Conservation (phyloP, 2,113 vertebrate species). For the Lontra canadensis region DNA sequence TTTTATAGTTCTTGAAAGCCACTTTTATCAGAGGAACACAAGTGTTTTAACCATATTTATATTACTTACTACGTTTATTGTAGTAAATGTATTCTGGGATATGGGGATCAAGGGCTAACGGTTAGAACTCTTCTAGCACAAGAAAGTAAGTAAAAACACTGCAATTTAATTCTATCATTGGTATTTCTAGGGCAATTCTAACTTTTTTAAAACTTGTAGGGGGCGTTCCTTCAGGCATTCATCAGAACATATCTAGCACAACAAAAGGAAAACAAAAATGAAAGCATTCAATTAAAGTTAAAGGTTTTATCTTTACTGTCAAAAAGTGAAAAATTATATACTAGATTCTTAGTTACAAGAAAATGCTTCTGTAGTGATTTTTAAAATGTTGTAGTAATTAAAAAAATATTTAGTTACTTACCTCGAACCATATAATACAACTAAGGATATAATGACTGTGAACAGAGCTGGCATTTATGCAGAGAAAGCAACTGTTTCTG, state of each 20-base stretch:
- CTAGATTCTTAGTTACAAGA: background rate
- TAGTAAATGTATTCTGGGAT: background rate
- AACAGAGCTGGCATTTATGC: constrained; percentile 43
- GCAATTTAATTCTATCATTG: background rate
- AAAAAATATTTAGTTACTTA: constrained; percentile 58
- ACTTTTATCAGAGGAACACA: background rate
- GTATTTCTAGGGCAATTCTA: background rate
- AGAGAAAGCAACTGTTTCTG: constrained; percentile 72
- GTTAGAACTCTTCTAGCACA: constrained; percentile 3
- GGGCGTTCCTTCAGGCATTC: background rate
- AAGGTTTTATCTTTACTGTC: background rate
- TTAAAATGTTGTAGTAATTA: background rate
- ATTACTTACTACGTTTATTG: background rate
- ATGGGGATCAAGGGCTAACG: background rate
- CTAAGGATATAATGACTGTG: constrained; percentile 38
- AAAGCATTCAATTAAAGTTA: background rate
- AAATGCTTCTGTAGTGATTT: background rate
- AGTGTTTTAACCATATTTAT: background rate
- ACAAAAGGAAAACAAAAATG: background rate
- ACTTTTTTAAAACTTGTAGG: background rate
- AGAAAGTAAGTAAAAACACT: constrained; percentile 32
- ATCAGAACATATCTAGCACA: background rate
- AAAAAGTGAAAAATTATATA: constrained; percentile 28
- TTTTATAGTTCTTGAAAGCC: constrained; percentile 38
- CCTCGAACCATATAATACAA: constrained; percentile 52